phyloP scores from a whole-genome alignment of 2,888 invertebrate species.

The Lasioglossum oenotherae region DNA sequence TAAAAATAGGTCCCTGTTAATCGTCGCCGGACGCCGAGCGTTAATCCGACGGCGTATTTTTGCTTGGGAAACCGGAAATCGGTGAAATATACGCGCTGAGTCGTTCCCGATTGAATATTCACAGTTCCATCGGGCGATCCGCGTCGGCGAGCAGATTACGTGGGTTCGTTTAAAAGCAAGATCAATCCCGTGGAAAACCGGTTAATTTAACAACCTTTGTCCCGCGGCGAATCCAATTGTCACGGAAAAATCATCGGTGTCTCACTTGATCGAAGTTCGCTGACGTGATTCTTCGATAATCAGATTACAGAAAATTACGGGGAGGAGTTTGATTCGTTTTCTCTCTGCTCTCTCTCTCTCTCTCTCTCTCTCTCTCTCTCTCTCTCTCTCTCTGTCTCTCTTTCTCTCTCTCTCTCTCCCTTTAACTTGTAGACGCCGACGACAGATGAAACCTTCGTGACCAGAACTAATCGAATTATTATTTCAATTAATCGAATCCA shows the following conservation, averaged over 20 bases:
- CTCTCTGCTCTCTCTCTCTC: background rate
- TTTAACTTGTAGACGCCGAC: background rate
- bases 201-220: constrained; percentile 20
- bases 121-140: background rate
- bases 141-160: background rate
- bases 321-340: background rate
- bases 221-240: constrained; percentile 4
- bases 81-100: background rate
- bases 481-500: background rate
- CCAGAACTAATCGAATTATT: background rate
- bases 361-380: no score
- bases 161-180: background rate
- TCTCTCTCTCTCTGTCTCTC: background rate
- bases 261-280: constrained; percentile 15
- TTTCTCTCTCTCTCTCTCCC: background rate
- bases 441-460: background rate
- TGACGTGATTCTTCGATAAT: constrained; percentile 34
- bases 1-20: constrained; percentile 1
- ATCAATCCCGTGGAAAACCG: constrained; percentile 23
- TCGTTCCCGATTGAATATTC: constrained; percentile 6
- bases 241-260: constrained; percentile 14
- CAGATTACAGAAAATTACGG: constrained; percentile 39
- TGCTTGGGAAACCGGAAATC: background rate
- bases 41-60: background rate
- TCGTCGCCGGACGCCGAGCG: background rate